These are phyloP conservation scores for Gambusia yucatana DNA, from an alignment of 2,797 vertebrate genomes.

Conservation along the genomic window DNA sequence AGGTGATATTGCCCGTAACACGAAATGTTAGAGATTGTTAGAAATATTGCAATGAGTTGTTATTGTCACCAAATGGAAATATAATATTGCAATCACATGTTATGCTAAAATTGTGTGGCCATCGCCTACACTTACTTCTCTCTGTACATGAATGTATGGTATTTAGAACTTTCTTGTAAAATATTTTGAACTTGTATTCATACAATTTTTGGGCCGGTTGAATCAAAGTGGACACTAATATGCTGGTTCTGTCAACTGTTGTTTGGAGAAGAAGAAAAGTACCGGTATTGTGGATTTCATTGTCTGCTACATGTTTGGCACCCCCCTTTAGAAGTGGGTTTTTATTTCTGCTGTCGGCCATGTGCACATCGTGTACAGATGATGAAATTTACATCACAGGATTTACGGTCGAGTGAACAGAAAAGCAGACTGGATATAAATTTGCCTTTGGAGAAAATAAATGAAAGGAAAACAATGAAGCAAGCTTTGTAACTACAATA, in stretches of 20 bases:
- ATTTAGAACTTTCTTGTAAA: background rate
- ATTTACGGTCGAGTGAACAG: background rate
- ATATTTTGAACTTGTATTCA: background rate
- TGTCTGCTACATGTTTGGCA: constrained; percentile 21
- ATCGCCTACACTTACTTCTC: background rate
- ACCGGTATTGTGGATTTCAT: constrained; percentile 13
- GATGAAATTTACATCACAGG: background rate
- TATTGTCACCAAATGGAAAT: background rate
- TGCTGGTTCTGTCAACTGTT: background rate
- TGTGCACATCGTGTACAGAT: background rate
- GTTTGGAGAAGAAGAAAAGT: background rate
- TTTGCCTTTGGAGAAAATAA: constrained; percentile 54
- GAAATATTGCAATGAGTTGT: background rate
- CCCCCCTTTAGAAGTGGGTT: background rate
- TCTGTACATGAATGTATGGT: background rate
- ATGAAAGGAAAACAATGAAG: constrained; percentile 56
- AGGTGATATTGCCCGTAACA: background rate
- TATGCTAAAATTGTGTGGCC: background rate
- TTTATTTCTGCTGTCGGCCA: background rate
- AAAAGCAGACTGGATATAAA: background rate
- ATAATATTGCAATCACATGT: background rate
- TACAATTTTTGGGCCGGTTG: background rate
- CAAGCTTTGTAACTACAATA: constrained; percentile 43
- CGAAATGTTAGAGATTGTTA: background rate
- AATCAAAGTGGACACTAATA: background rate